Base-by-base conservation (phyloP, 2,797 vertebrate species). In the Pteropus rufus region DNA sequence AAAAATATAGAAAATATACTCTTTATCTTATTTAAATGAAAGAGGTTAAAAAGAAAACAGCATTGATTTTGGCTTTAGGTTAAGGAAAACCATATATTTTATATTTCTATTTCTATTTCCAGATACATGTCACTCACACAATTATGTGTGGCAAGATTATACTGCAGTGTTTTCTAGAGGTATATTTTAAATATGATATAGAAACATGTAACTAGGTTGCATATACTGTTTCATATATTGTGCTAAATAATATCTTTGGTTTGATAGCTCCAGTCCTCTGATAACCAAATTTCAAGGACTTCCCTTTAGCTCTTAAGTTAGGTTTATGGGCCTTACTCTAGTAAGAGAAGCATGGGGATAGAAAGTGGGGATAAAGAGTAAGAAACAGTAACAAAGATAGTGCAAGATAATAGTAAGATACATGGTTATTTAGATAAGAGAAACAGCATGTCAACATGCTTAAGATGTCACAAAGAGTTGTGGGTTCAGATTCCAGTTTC, bases 1-100 rank as follows among this genome's bases (percentile, higher is more conserved):
- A 97, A 98, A 98, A 95, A 89, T 97, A 96, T 82, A 96, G 62
- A 97, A 96, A 91, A 91, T 81, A 93, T 54, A 88, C 44, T 89
- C 44, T 89, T 15, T 82, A 83, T 91, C 79, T 96, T 96, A 95
- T 89, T 97, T 97, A 97, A 97, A 92, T 92, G 65, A 76, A 95
- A 70, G 29, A 95, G 60, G 58, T 96, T 97, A 93, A 80, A 94
- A 80, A 83, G 69, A 85, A 95, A 94, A 91, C 73, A 82, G n/a
- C n/a, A 83, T 52, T 69, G 1, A 86, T 80, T 70, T 3, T 49
- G 46, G 21, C 5, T 94, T 84, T 69, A 65, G 39, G n/a, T 76
- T 80, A 80, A 92, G 44, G 23, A 82, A 92, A 93, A 89, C 34
- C 18, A 39, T 49, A 49, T 49, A 1, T 73, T 80, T 60, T 90